A percentile compares a stretch with the other conserved stretches of the same genome.
Evolutionary conservation across 2,113 vertebrate genomes (phyloP).

Genomic region (Apteryx owenii): DNA sequence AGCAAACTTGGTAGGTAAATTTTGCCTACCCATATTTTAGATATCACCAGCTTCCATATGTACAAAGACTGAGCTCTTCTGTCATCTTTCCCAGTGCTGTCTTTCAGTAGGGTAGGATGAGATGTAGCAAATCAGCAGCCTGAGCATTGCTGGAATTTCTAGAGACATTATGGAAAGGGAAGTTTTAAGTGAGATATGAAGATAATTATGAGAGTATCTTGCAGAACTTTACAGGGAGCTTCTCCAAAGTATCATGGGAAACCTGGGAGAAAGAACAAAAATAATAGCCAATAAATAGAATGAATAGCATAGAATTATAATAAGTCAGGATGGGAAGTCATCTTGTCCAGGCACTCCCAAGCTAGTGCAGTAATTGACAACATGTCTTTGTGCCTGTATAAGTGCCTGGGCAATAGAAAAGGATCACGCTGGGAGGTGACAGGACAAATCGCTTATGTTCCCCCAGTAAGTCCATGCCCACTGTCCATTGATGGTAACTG

Average conservation of each 20-base stretch:
- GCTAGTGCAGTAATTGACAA: neutral
- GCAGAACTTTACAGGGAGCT: neutral
- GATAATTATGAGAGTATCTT: neutral
- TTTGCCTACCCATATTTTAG: neutral
- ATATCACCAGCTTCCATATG: neutral
- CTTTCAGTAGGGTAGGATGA: neutral
- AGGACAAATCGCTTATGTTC: neutral
- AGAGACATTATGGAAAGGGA: neutral
- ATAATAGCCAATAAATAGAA: neutral
- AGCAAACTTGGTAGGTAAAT: neutral
- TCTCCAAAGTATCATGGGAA: neutral
- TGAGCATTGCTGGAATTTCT: neutral
- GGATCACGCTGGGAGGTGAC: rapidly evolving
- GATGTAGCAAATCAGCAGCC: neutral
- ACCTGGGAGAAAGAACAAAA: neutral
- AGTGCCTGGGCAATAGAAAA: neutral
- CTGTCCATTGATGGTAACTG: neutral
- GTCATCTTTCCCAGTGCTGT: neutral
- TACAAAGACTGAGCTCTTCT: neutral
- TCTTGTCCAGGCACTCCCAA: neutral
- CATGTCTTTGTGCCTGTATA: rapidly evolving
- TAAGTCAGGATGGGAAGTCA: neutral
- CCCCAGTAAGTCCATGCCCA: neutral
- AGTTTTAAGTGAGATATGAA: neutral
- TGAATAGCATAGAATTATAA: neutral